Conservation (phyloP, 2,797 vertebrate species). For the Neopelma chrysocephalum region DNA sequence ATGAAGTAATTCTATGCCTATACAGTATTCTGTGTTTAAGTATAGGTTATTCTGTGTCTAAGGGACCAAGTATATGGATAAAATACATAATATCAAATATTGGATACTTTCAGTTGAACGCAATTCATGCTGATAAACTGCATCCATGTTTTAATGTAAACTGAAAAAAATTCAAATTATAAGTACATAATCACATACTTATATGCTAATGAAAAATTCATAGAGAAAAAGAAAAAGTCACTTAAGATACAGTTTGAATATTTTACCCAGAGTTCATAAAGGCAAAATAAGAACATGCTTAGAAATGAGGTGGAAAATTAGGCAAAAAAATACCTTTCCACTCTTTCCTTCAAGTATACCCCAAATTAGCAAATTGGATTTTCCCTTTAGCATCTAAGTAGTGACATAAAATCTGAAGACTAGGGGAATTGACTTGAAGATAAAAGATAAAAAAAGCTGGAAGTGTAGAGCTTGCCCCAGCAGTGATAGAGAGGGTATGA, state of each 20-base stretch:
- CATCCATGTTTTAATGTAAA: not conserved
- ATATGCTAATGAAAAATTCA: not conserved
- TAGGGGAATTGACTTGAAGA: not conserved
- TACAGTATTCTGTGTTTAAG: not conserved
- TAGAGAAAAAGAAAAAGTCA: not conserved
- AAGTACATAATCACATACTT: not conserved
- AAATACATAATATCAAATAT: not conserved
- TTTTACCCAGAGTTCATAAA: not conserved
- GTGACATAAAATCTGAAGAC: not conserved
- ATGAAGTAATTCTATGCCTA: not conserved
- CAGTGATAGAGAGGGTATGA: conserved; percentile 25
- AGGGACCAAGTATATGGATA: not conserved
- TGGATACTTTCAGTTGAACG: not conserved
- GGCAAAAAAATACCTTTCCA: not conserved
- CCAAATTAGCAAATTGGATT: not conserved
- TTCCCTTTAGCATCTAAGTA: not conserved
- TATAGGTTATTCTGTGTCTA: not conserved
- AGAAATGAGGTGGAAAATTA: not conserved
- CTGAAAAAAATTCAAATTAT: not conserved
- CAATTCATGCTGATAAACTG: not conserved
- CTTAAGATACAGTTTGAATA: not conserved
- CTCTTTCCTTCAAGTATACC: not conserved
- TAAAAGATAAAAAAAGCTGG: not conserved
- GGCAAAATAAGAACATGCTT: not conserved
- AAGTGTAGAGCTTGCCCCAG: not conserved